phyloP scores from a whole-genome alignment of 35 echinoderm and acorn worm genomes.

The Amphiura filiformis region DNA sequence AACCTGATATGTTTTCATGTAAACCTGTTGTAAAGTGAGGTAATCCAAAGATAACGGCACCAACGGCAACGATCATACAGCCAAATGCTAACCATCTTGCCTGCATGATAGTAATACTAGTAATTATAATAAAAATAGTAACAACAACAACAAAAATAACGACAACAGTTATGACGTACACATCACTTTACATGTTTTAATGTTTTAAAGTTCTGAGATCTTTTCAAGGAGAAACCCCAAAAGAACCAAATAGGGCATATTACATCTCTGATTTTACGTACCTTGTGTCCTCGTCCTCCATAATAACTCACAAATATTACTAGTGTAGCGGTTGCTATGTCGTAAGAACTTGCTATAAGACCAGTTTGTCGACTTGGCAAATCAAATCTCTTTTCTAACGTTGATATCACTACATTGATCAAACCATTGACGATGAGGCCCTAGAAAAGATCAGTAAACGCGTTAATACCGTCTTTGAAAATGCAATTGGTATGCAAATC shows the following conservation, averaged over 20 bases:
- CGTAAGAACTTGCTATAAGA: slow-evolving; percentile 73
- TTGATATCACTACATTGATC: slow-evolving; percentile 45
- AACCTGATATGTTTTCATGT: background rate
- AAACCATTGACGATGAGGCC: slow-evolving; percentile 81
- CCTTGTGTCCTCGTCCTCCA: slow-evolving; percentile 45
- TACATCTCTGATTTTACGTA: too few relatives aligned
- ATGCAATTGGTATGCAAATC: too few relatives aligned
- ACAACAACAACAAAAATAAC: too few relatives aligned
- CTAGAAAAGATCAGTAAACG: slow-evolving; percentile 18
- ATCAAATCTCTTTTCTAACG: slow-evolving; percentile 72
- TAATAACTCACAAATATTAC: slow-evolving; percentile 68
- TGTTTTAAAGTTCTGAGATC: too few relatives aligned
- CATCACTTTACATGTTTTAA: too few relatives aligned
- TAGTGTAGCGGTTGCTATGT: slow-evolving; percentile 44
- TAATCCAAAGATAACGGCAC: slow-evolving; percentile 50
- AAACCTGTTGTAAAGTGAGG: slow-evolving; percentile 68
- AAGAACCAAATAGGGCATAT: too few relatives aligned
- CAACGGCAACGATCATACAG: slow-evolving; percentile 5
- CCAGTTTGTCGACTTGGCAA: slow-evolving; percentile 66
- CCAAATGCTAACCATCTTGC: slow-evolving; percentile 53
- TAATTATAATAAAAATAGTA: too few relatives aligned
- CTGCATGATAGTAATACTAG: background rate
- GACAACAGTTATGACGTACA: too few relatives aligned
- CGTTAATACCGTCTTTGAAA: too few relatives aligned
- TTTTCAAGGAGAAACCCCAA: too few relatives aligned